Base-by-base conservation (phyloP, 2,888 invertebrate species). In the Erannis defoliaria region DNA sequence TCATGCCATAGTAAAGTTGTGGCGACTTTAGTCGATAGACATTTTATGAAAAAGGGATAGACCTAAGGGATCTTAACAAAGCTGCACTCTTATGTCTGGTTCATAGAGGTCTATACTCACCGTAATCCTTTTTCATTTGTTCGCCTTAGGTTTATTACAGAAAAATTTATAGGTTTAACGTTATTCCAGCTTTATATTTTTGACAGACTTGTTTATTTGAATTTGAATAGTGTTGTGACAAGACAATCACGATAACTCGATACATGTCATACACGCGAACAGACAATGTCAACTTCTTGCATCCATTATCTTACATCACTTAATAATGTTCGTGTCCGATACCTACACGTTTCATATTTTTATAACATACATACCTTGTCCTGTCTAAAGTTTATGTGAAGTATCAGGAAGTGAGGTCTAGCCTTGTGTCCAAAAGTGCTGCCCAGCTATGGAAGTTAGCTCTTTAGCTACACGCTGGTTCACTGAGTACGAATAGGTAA, bases 361-460 rank as follows among this genome's bases (percentile, higher is more conserved):
- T 23, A 23, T 21, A 38, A 19, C 33, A 6, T 2, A 26, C 26
- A 31, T 31, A 29, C 4, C 14, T 14, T 40, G 23, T 2, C 18
- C 9, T 26, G 26, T 26, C 14, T 29, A 14, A 31, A 10, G 46
- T 45, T 29, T 18, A 18, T 46, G 18, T 43, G 29, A 14, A 19
- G 14, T 33, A 35, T 1, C 16, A 54, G 42, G 53, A 54, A 54
- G 53, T 33, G 10, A 1, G 14, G 4, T 5, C 16, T 54, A 43
- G 10, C 43, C 53, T 43, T 43, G 53, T 46, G 29, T 53, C 6
- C 6, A 1, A 33, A 31, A 43, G 14, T 21, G 33, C 43, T 33
- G 42, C 14, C 42, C 19, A 53, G 40, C 31, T 53, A 42, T 54
- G 33, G 42, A 54, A 43, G 42, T 54, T 54, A 23, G 16, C 26